Percentiles rank a stretch among this genome's conserved stretches.
These are phyloP conservation scores for Eurypyga helias DNA, from an alignment of 2,113 vertebrate species.

Conservation along the genomic window DNA sequence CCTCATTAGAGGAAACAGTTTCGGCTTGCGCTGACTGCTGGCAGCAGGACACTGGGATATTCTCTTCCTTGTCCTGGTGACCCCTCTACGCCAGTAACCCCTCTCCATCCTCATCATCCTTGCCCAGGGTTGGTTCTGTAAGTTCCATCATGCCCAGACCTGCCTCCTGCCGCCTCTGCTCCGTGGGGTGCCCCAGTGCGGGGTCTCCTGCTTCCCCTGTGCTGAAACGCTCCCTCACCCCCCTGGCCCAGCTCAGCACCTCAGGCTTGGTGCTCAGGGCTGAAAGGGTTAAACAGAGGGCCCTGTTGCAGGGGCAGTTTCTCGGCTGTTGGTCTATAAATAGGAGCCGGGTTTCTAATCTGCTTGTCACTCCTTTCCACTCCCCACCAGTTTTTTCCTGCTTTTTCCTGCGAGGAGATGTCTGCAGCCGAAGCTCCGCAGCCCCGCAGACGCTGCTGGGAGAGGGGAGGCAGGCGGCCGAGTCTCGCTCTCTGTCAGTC, in stretches of 20 bases:
- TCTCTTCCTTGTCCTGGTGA: neutral
- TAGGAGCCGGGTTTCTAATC: conserved; percentile 74
- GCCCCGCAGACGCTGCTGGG: neutral
- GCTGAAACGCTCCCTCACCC: neutral
- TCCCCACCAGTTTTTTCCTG: conserved; percentile 73
- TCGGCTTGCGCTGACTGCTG: neutral
- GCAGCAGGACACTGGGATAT: neutral
- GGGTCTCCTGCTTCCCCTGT: neutral
- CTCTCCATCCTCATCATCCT: neutral
- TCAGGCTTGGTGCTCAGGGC: neutral
- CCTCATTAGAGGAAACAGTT: neutral
- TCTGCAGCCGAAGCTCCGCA: neutral
- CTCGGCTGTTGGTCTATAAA: conserved; percentile 59
- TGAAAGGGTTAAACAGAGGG: conserved; percentile 32
- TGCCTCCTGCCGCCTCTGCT: neutral
- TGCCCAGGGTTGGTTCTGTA: neutral
- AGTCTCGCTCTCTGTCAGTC: neutral
- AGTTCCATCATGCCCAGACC: neutral
- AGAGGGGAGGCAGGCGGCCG: neutral
- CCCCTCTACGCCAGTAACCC: neutral
- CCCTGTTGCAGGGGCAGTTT: conserved; percentile 30
- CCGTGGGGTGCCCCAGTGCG: accelerated
- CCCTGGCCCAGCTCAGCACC: neutral
- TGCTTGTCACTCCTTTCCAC: conserved; percentile 58
- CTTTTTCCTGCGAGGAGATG: conserved; percentile 60